Evolutionary conservation across 2,113 vertebrate genomes (phyloP).

Genomic region (Microcebus tavaratra): DNA sequence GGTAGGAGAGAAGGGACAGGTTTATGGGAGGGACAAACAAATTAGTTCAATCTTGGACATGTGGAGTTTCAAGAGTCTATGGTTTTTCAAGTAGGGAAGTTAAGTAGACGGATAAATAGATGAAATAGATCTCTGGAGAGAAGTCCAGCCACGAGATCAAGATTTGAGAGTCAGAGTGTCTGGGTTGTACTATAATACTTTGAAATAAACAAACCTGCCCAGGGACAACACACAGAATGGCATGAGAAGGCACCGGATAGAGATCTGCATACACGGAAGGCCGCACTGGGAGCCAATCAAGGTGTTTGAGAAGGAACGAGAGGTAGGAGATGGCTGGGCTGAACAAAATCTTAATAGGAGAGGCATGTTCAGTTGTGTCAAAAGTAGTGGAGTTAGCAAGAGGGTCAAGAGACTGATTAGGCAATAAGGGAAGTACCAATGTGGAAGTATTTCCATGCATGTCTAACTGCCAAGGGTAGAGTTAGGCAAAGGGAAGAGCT

Average conservation of each 20-base stretch:
- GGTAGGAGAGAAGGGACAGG: background rate
- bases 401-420: background rate
- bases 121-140: background rate
- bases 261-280: background rate
- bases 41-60: background rate
- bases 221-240: background rate
- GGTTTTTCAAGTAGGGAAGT: background rate
- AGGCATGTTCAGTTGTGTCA: background rate
- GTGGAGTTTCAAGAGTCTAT: background rate
- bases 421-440: background rate
- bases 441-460: background rate
- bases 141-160: background rate
- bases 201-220: background rate
- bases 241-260: background rate
- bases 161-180: background rate
- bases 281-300: rapidly evolving
- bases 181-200: background rate
- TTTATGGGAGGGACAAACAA: background rate
- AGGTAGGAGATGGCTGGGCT: background rate
- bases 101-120: background rate
- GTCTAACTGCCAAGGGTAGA: no score
- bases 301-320: background rate
- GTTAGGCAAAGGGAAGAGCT: background rate
- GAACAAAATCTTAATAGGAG: background rate
- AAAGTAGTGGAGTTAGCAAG: background rate